phyloP scores from a whole-genome alignment of 1,140 invertebrate genomes.

The Spodoptera litura region DNA sequence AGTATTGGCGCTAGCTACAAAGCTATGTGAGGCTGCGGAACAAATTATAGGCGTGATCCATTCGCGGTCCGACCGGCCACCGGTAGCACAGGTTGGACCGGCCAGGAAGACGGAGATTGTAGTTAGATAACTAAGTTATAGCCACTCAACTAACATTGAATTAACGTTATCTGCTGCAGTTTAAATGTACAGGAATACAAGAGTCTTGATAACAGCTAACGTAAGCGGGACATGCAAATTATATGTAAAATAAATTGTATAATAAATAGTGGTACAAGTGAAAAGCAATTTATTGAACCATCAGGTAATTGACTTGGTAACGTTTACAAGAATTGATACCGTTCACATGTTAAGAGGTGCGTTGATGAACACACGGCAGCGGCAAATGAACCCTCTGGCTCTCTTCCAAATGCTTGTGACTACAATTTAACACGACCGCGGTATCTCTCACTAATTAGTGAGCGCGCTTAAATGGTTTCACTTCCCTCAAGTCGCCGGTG shows the following conservation, averaged over 20 bases:
- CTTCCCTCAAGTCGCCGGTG: constrained; percentile 33
- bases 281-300: constrained; percentile 30
- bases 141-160: constrained; percentile 21
- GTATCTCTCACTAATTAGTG: constrained; percentile 36
- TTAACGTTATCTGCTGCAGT: constrained; percentile 36
- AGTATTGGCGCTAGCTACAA: constrained; percentile 33
- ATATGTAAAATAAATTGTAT: constrained; percentile 19
- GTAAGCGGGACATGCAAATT: constrained; percentile 25
- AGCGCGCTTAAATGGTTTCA: constrained; percentile 39
- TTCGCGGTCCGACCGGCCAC: constrained; percentile 37
- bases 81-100: constrained; percentile 46
- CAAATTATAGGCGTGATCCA: constrained; percentile 54
- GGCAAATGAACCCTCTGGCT: constrained; percentile 46
- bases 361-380: constrained; percentile 22
- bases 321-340: constrained; percentile 3
- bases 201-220: constrained; percentile 31
- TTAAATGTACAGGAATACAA: constrained; percentile 23
- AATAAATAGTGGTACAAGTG: constrained; percentile 37
- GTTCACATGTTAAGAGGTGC: constrained; percentile 9
- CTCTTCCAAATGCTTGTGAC: constrained; percentile 10
- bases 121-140: constrained; percentile 50
- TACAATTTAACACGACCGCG: constrained; percentile 18
- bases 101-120: constrained; percentile 46
- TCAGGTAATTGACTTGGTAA: constrained; percentile 5
- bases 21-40: constrained; percentile 39